Evolutionary conservation across 2,113 vertebrate species (phyloP).

Genomic region (Genyomyrus donnyi): DNA sequence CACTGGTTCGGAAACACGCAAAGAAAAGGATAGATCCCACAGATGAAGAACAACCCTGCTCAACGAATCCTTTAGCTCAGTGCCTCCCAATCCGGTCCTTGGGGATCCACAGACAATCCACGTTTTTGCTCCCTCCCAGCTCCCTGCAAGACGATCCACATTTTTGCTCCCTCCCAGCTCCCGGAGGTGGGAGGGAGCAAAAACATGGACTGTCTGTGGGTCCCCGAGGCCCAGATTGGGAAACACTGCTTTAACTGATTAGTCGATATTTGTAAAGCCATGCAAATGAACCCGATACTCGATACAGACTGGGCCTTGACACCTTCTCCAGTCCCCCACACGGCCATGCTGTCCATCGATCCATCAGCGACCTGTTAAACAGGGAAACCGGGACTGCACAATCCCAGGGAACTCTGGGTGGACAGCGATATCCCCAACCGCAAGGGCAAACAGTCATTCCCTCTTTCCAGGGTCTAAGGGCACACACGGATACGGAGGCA

Average conservation of each 20-base stretch:
- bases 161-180: background rate
- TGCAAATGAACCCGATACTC: conserved; percentile 46
- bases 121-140: background rate
- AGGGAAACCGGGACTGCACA: background rate
- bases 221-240: background rate
- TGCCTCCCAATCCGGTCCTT: background rate
- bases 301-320: conserved; percentile 32
- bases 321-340: background rate
- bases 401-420: background rate
- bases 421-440: background rate
- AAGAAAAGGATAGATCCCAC: background rate
- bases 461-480: background rate
- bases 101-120: background rate
- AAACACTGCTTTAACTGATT: conserved; percentile 37
- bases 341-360: conserved; percentile 36
- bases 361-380: conserved; percentile 39
- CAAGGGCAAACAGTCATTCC: background rate
- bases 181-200: background rate
- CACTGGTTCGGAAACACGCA: background rate
- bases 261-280: conserved; percentile 47
- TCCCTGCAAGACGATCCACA: background rate
- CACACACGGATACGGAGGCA: conserved; percentile 20
- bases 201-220: background rate
- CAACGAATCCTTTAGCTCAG: conserved; percentile 42
- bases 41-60: conserved; percentile 27